Evolutionary conservation across 2,113 vertebrate genomes (phyloP).

Genomic region (Pituophis catenifer): DNA sequence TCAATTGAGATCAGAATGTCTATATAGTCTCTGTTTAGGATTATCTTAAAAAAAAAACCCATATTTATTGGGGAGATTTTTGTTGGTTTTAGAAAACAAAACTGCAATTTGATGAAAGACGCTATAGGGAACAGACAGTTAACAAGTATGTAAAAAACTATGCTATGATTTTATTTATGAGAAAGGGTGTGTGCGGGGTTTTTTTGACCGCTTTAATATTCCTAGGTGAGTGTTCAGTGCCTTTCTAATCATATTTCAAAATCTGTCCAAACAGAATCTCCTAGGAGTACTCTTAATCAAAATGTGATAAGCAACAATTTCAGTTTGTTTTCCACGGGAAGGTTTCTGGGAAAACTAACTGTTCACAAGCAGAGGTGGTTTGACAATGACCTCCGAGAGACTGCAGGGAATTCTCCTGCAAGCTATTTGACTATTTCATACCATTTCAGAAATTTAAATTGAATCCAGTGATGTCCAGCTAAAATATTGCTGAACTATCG

Average conservation of each 20-base stretch:
- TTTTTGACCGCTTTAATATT: background rate
- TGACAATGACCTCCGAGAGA: slow-evolving; percentile 37
- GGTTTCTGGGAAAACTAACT: slow-evolving; percentile 27
- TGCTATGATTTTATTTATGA: background rate
- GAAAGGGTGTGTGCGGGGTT: too few relatives aligned
- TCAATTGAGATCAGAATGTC: background rate
- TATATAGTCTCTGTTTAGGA: background rate
- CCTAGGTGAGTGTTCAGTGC: background rate
- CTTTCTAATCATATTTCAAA: slow-evolving; percentile 10
- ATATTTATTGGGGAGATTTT: background rate
- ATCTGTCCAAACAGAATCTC: slow-evolving; percentile 26
- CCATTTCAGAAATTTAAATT: slow-evolving; percentile 42
- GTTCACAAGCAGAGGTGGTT: slow-evolving; percentile 24
- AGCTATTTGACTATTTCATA: slow-evolving; percentile 39
- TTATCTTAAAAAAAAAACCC: background rate
- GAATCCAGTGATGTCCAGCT: slow-evolving; percentile 39
- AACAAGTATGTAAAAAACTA: background rate
- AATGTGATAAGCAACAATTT: slow-evolving; percentile 27
- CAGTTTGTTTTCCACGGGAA: slow-evolving; percentile 10
- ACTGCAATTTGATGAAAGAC: background rate
- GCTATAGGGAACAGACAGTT: background rate
- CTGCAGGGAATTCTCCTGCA: slow-evolving; percentile 29
- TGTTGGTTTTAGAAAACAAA: background rate
- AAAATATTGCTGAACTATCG: slow-evolving; percentile 46
- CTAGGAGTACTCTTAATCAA: background rate